A percentile compares a stretch with the other conserved stretches of the same genome.
phyloP scores from a whole-genome alignment of 2,888 invertebrate genomes.

The Stenodera caucasica region DNA sequence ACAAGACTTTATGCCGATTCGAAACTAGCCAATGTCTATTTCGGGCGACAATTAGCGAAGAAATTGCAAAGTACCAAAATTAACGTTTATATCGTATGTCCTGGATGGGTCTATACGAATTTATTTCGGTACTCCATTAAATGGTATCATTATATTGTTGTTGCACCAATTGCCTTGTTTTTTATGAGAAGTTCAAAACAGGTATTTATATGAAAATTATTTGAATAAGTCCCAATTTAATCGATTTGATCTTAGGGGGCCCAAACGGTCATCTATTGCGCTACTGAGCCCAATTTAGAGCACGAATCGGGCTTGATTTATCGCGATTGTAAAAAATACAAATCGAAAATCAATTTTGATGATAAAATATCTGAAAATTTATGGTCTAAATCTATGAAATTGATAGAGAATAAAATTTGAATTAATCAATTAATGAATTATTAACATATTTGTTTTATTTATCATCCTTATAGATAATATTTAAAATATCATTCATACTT shows the following conservation, averaged over 20 bases:
- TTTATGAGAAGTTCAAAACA: conserved; percentile 74
- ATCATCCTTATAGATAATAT: conserved; percentile 43
- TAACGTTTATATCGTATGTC: conserved; percentile 71
- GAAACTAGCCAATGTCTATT: conserved; percentile 76
- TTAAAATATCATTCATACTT: conserved; percentile 50
- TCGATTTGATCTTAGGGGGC: conserved; percentile 68
- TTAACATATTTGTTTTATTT: conserved; percentile 36
- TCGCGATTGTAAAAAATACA: conserved; percentile 69
- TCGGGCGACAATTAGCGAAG: conserved; percentile 66
- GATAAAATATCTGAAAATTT: conserved; percentile 65
- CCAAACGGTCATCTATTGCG: conserved; percentile 77
- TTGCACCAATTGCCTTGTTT: conserved; percentile 70
- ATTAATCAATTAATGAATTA: conserved; percentile 24
- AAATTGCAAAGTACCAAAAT: conserved; percentile 61
- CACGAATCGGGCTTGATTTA: conserved; percentile 74
- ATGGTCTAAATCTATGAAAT: conserved; percentile 61
- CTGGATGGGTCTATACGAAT: conserved; percentile 79
- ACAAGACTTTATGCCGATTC: conserved; percentile 71
- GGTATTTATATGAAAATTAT: conserved; percentile 52
- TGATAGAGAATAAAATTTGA: conserved; percentile 33
- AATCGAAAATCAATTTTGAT: conserved; percentile 64
- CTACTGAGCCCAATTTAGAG: conserved; percentile 63
- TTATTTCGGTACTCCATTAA: conserved; percentile 67
- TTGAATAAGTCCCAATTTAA: conserved; percentile 36
- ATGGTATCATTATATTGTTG: conserved; percentile 74